A percentile compares a stretch with the other conserved stretches of the same genome.
phyloP scores from a whole-genome alignment of 37 sponge, comb jelly and placozoan species.

The Aphrocallistes beatrix region DNA sequence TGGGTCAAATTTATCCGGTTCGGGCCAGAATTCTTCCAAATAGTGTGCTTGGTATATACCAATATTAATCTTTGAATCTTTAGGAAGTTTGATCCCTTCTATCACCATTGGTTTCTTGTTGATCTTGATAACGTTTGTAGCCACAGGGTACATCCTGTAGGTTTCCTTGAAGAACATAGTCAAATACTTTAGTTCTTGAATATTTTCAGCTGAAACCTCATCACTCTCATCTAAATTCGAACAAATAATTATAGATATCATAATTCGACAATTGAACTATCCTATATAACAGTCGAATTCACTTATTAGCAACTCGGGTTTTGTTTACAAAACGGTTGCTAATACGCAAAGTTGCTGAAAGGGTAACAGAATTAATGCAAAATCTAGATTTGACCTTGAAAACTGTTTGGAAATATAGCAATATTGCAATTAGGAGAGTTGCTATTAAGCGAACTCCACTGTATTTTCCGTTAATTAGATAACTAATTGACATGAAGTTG shows the following conservation, averaged over 20 bases:
- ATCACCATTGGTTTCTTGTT: not conserved
- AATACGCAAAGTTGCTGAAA: no score
- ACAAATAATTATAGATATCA: not conserved
- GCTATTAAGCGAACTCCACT: no score
- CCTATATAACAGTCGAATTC: no score
- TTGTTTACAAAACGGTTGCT: no score
- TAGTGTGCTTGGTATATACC: conserved; percentile 6
- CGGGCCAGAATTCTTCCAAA: not conserved
- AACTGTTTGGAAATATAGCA: no score
- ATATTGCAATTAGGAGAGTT: no score
- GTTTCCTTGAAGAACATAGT: not conserved
- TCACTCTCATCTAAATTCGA: not conserved
- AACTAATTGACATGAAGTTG: no score
- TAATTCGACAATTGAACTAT: no score
- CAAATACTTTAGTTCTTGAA: not conserved
- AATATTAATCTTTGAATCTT: not conserved
- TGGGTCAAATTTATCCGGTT: not conserved
- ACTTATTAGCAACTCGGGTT: no score
- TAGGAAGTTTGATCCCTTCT: not conserved
- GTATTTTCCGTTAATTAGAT: no score
- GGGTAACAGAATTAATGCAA: no score
- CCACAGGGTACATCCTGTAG: not conserved
- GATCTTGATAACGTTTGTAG: not conserved
- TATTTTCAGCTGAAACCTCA: not conserved
- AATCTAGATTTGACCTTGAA: no score